Percentiles rank a stretch among this genome's conserved stretches.
Conservation (phyloP, 2,113 vertebrate species). For the Indri indri region DNA sequence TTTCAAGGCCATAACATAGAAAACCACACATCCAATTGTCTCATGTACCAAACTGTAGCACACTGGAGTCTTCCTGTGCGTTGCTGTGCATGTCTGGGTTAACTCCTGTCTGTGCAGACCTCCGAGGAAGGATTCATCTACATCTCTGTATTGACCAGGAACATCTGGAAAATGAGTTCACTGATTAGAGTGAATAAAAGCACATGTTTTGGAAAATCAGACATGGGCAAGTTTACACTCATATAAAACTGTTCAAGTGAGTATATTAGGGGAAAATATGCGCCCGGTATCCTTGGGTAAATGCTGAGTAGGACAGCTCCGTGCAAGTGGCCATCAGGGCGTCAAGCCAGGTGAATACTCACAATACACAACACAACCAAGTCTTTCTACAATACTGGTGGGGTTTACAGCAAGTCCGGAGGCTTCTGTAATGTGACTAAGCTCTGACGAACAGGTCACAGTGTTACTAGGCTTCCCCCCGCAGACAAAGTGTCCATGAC, state of each 20-base stretch:
- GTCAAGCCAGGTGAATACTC: not conserved
- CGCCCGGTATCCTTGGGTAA: not conserved
- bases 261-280: not conserved
- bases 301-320: not conserved
- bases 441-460: no score
- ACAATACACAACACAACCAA: not conserved
- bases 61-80: not conserved
- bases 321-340: not conserved
- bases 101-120: not conserved
- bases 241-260: not conserved
- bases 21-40: no score
- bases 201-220: not conserved
- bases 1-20: not conserved
- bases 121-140: not conserved
- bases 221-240: not conserved
- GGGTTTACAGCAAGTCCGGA: not conserved
- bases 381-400: rapidly evolving
- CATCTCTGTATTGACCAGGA: not conserved
- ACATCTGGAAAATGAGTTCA: not conserved
- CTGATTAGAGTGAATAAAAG: not conserved
- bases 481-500: not conserved
- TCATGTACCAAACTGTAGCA: not conserved
- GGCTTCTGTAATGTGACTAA: not conserved
- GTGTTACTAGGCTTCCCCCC: not conserved
- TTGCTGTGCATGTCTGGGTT: rapidly evolving